Evolutionary conservation across 2,113 vertebrate species (phyloP), one percentile per base, ranked within the genome.

Genomic region (Zosterops lateralis): DNA sequence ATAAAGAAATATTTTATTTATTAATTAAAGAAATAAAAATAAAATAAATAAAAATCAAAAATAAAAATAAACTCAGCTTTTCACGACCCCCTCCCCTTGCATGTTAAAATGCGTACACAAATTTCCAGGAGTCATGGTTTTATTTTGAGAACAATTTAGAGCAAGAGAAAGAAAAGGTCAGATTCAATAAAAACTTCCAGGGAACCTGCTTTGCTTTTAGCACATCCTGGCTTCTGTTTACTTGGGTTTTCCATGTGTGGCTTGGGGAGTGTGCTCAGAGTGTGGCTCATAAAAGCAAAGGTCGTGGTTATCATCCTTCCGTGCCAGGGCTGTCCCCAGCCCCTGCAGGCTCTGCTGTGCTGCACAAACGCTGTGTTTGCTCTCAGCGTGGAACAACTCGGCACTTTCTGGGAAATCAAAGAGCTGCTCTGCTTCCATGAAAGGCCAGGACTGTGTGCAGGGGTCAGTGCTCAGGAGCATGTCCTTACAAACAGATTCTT

Each of bases 391-490:
- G 53, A 54, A 58, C 56, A 62, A 18, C 57, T 53, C 34, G 20
- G 17, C 28, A 19, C 50, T 45, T 84, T 67, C 32, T 51, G 56
- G 45, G 61, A 90, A 90, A 92, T 32, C 47, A 44, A 57, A 65
- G 38, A 36, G 42, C 22, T 54, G 44, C n/a, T 60, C 32, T 75
- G 53, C 48, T 75, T 56, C 38, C 18, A 11, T 7, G 51, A 40
- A 72, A 64, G 48, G 2, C 1, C 17, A 15, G 6, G 9, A 3
- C 45, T 44, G 44, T 16, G 34, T 47, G 54, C 68, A 48, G 45
- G 38, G 18, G 45, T 2, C 54, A 38, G 17, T 2, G 21, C 53
- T 76, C 32, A 29, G 71, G 58, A 67, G 44, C 0, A 0, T 12
- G 34, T 9, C 54, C 54, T 87, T 60, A 40, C 77, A 91, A 51